Evolutionary conservation across 2,797 vertebrate species (phyloP), one percentile per base, ranked within the genome.

Genomic region (Alcedo atthis): DNA sequence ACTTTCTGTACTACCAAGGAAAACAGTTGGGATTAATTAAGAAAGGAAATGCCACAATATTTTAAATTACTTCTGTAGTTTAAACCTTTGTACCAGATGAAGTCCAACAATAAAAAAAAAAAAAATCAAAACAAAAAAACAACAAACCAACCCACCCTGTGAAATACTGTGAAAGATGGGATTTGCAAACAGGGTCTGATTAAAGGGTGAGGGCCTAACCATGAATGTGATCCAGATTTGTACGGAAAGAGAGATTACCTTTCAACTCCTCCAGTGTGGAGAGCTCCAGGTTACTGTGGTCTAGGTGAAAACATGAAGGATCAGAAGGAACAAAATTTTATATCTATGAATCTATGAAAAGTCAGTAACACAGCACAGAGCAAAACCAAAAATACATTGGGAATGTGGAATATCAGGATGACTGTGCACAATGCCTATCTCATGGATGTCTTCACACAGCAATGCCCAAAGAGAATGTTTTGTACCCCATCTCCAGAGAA

Each of bases 21-120:
- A 88, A 96, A 94, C 97, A 97, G 97, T 97, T 98, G 98, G 97
- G 93, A 97, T 97, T 96, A 96, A 98, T 98, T 97, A 98, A 84
- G 97, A 96, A 96, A 97, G 97, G 97, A 98, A 98, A 97, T 97
- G 96, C 97, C 96, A 91, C 81, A 55, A 96, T 95, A 92, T 95
- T 97, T 97, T 90, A 95, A 97, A 97, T 97, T 89, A 95, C 95
- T 96, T 96, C 96, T 97, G 95, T 80, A 84, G 92, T 85, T 94
- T 91, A 95, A 97, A 97, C 93, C 97, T 97, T 96, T 95, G 94
- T 94, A 95, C 87, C 96, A 97, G 96, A 97, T 95, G 95, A 96
- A 95, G 89, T 37, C 49, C 87, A 85, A 95, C 94, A 79, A 93
- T 85, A 86, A 95, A 95, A 81, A 91, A 93, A 93, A 35, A 24